phyloP scores from a whole-genome alignment of 1,140 invertebrate genomes.

The Aporrectodea caliginosa region DNA sequence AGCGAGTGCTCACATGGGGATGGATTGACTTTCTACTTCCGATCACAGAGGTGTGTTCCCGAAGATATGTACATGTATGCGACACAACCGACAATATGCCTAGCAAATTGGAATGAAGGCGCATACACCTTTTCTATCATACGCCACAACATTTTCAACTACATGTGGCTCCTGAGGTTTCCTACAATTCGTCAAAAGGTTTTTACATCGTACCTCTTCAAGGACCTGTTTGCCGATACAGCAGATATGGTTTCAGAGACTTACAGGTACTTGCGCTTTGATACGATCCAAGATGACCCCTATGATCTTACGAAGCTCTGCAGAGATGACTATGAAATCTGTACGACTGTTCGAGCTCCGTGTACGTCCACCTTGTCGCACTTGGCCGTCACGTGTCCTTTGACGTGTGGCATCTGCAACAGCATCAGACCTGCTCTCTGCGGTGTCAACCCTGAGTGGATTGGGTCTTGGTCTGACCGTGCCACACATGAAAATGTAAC shows the following conservation, averaged over 20 bases:
- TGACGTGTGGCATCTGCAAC: slow-evolving; percentile 27
- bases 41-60: slow-evolving; percentile 27
- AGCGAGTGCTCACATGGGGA: slow-evolving; percentile 29
- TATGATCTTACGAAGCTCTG: slow-evolving; percentile 11
- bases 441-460: too few relatives aligned
- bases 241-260: neutral
- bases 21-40: slow-evolving; percentile 31
- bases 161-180: slow-evolving; percentile 30
- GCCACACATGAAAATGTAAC: neutral
- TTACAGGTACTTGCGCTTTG: slow-evolving; percentile 19
- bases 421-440: slow-evolving; percentile 15
- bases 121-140: slow-evolving; percentile 19
- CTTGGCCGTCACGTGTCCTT: slow-evolving; percentile 23
- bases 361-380: slow-evolving; percentile 7
- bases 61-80: slow-evolving; percentile 27
- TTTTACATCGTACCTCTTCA: slow-evolving; percentile 18
- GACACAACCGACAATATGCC: slow-evolving; percentile 25
- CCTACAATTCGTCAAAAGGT: neutral
- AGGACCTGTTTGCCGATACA: slow-evolving; percentile 21
- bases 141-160: slow-evolving; percentile 21
- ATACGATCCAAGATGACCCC: slow-evolving; percentile 1
- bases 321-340: slow-evolving; percentile 27
- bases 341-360: slow-evolving; percentile 7
- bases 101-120: slow-evolving; percentile 27
- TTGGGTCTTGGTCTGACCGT: too few relatives aligned